These are phyloP conservation scores for rabbit (Oryctolagus cuniculus) DNA, from an alignment of 2,113 vertebrate species.

Conservation along the genomic window DNA sequence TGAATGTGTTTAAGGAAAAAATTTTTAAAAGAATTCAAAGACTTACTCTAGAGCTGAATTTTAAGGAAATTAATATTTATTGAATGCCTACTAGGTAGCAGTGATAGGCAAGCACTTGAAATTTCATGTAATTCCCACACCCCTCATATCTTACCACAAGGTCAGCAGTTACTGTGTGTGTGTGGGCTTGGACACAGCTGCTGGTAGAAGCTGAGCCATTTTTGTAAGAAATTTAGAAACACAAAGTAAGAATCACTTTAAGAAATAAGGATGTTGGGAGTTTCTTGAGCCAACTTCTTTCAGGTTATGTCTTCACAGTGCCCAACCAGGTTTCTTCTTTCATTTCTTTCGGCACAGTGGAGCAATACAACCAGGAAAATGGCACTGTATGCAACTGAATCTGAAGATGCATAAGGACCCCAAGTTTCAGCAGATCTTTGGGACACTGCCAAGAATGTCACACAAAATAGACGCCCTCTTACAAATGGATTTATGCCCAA, in stretches of 20 bases:
- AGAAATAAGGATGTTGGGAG: background rate
- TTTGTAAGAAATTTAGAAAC: conserved; percentile 17
- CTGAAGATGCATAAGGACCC: background rate
- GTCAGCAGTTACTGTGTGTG: background rate
- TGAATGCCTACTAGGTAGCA: background rate
- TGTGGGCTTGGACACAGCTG: background rate
- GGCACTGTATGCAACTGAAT: background rate
- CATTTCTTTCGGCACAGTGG: background rate
- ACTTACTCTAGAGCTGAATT: background rate
- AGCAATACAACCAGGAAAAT: background rate
- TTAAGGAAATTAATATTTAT: background rate
- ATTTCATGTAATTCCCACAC: background rate
- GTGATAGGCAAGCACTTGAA: background rate
- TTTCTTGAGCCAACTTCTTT: background rate
- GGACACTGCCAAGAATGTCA: background rate
- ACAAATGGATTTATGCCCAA: background rate
- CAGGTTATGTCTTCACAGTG: background rate
- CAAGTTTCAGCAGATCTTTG: background rate
- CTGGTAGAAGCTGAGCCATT: background rate
- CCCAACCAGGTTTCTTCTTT: background rate
- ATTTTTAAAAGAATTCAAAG: background rate
- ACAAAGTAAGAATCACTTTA: conserved; percentile 28
- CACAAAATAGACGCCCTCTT: background rate
- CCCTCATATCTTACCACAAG: background rate
- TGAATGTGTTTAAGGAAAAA: background rate